Conservation (phyloP, 1,140 invertebrate genomes). For the Dendrolimus kikuchii region DNA sequence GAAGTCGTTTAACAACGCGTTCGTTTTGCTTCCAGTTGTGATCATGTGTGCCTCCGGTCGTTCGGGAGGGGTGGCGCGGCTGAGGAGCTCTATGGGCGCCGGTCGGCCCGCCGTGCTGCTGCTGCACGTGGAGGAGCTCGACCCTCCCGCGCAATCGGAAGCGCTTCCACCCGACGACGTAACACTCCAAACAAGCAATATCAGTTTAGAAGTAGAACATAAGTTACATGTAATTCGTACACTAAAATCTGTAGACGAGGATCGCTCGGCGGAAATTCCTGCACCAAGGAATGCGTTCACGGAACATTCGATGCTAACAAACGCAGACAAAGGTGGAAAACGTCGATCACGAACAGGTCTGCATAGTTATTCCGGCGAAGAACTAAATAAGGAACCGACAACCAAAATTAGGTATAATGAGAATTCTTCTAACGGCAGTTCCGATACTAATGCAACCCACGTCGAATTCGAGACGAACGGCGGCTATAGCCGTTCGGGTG, state of each 20-base stretch:
- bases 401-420: too few relatives aligned
- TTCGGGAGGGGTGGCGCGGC: background rate
- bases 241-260: too few relatives aligned
- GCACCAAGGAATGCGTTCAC: conserved; percentile 6
- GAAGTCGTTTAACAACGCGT: background rate
- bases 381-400: too few relatives aligned
- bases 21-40: conserved; percentile 19
- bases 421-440: too few relatives aligned
- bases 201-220: conserved; percentile 14
- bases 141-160: background rate
- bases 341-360: background rate
- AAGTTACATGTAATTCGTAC: too few relatives aligned
- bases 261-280: conserved; percentile 5
- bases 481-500: too few relatives aligned
- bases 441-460: too few relatives aligned
- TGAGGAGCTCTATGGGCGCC: background rate
- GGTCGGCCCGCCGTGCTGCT: conserved; percentile 16
- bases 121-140: conserved; percentile 17
- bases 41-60: conserved; percentile 18
- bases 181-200: conserved; percentile 15
- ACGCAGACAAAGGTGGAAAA: background rate
- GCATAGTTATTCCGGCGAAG: too few relatives aligned
- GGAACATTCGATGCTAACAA: background rate
- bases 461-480: too few relatives aligned
- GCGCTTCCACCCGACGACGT: background rate